Evolutionary conservation across 2,113 vertebrate genomes (phyloP).

Genomic region (Caracal caracal): DNA sequence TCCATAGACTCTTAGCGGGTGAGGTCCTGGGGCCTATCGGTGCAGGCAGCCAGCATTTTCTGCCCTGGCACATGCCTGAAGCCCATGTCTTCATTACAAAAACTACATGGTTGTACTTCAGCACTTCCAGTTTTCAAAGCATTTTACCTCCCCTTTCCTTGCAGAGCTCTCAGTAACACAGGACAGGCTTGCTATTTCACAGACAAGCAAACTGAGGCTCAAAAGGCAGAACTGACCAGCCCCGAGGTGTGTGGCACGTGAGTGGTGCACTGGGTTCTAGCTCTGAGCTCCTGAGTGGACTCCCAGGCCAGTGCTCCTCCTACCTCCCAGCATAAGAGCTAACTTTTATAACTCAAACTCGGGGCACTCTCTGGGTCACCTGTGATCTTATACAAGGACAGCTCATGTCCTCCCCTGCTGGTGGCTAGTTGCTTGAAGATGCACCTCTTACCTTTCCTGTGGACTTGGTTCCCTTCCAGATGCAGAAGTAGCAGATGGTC

Average conservation of each 20-base stretch:
- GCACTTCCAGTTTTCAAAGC: background rate
- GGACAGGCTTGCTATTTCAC: background rate
- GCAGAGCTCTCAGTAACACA: background rate
- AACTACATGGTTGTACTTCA: rapidly evolving
- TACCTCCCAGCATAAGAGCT: background rate
- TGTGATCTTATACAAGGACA: background rate
- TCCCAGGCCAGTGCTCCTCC: background rate
- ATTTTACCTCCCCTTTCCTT: background rate
- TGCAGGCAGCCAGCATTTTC: background rate
- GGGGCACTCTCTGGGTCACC: background rate
- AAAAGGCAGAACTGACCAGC: background rate
- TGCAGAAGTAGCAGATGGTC: constrained; percentile 99
- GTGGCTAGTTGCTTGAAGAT: background rate
- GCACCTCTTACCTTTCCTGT: constrained; percentile 94
- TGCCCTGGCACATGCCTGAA: background rate
- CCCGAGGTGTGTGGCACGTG: background rate
- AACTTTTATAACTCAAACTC: background rate
- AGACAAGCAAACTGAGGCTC: background rate
- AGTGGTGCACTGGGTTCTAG: no score
- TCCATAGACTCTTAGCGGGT: background rate
- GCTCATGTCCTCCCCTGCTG: background rate
- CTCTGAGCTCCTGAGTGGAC: background rate
- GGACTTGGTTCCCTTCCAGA: constrained; percentile 99
- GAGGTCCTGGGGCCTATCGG: background rate
- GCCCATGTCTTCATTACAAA: background rate